Percentiles rank a stretch among this genome's conserved stretches.
These are phyloP conservation scores for Stenolophus ochropezus DNA, from an alignment of 2,888 invertebrate species.

Conservation along the genomic window DNA sequence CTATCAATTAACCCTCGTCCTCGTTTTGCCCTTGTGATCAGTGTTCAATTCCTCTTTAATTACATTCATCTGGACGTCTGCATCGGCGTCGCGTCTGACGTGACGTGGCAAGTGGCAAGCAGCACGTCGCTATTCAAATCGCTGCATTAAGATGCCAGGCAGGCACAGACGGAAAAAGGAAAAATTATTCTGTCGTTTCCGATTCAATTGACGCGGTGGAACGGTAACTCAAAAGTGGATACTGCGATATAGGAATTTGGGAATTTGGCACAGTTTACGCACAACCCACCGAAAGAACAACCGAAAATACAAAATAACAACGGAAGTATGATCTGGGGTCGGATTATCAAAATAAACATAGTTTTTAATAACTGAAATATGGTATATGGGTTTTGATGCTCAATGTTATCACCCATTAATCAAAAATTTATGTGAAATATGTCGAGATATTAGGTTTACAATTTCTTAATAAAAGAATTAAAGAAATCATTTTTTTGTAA, in stretches of 20 bases:
- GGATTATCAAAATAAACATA: too few relatives aligned
- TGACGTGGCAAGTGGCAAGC: constrained; percentile 9
- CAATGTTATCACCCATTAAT: too few relatives aligned
- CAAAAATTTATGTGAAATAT: too few relatives aligned
- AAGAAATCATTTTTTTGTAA: too few relatives aligned
- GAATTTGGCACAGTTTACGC: neutral
- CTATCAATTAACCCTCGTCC: neutral
- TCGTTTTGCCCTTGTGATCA: neutral
- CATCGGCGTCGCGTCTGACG: neutral
- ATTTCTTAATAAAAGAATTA: too few relatives aligned
- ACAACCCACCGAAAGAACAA: too few relatives aligned
- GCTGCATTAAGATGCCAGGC: constrained; percentile 41
- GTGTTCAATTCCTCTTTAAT: neutral
- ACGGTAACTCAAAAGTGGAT: neutral
- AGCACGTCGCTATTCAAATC: constrained; percentile 35
- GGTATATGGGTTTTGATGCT: too few relatives aligned
- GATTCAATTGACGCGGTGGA: constrained; percentile 48
- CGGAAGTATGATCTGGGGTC: too few relatives aligned
- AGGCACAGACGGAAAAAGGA: constrained; percentile 19
- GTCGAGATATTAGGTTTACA: too few relatives aligned
- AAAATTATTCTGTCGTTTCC: constrained; percentile 48
- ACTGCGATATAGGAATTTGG: neutral
- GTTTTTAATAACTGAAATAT: too few relatives aligned
- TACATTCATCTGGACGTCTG: neutral
- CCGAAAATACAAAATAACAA: too few relatives aligned